Conservation (phyloP, 1,140 invertebrate genomes). For the Pygmarrhopalites habei region DNA sequence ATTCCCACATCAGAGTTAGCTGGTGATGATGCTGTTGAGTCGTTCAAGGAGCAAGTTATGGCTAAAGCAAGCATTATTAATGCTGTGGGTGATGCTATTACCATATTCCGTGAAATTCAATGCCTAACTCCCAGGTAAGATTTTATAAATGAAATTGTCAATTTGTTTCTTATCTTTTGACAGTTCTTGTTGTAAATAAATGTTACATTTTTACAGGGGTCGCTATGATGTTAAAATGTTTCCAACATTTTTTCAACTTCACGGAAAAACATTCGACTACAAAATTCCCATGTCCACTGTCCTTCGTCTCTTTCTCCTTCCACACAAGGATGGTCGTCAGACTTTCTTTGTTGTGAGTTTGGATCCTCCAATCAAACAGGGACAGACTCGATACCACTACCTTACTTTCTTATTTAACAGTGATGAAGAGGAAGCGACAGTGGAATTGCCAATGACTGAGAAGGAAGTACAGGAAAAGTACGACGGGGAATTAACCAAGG, state of each 20-base stretch:
- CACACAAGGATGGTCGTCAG: constrained; percentile 95
- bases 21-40: constrained; percentile 85
- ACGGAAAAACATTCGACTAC: constrained; percentile 99
- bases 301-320: constrained; percentile 84
- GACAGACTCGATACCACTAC: constrained; percentile 94
- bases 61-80: constrained; percentile 95
- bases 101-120: constrained; percentile 92
- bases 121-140: constrained; percentile 93
- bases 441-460: constrained; percentile 87
- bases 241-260: constrained; percentile 93
- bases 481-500: constrained; percentile 84
- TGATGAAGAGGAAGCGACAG: constrained; percentile 72
- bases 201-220: constrained; percentile 63
- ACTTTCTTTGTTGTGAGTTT: constrained; percentile 97
- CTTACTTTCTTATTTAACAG: constrained; percentile 89
- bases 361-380: constrained; percentile 99
- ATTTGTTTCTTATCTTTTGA: not conserved
- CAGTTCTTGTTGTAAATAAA: not conserved
- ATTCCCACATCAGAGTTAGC: constrained; percentile 80
- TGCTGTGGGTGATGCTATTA: constrained; percentile 94
- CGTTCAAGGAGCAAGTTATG: constrained; percentile 93
- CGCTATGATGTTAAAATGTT: constrained; percentile 99
- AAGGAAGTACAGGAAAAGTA: constrained; percentile 91
- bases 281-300: constrained; percentile 98
- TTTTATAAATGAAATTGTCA: not conserved